phyloP scores from a whole-genome alignment of 2,888 invertebrate genomes.

The Malthinus seriepunctatus region DNA sequence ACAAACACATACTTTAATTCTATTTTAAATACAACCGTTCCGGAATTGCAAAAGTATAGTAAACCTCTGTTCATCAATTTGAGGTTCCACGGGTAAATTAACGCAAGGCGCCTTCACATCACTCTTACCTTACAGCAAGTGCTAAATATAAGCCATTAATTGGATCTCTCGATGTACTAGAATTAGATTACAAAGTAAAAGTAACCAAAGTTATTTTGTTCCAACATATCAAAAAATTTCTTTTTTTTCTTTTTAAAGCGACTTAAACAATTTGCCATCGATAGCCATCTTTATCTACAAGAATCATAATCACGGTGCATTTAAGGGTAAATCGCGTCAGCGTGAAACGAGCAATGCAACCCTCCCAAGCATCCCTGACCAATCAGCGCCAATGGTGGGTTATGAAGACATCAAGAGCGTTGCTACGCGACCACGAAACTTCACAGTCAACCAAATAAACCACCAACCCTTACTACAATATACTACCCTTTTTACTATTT shows the following conservation, averaged over 20 bases:
- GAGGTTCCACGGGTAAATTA: slow-evolving; percentile 28
- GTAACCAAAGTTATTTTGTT: background rate
- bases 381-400: slow-evolving; percentile 52
- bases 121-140: slow-evolving; percentile 22
- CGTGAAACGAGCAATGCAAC: slow-evolving; percentile 49
- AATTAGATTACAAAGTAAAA: slow-evolving; percentile 9
- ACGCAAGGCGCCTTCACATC: slow-evolving; percentile 33
- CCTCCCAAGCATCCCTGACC: slow-evolving; percentile 49
- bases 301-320: slow-evolving; percentile 25
- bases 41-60: slow-evolving; percentile 22
- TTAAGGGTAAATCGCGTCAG: slow-evolving; percentile 47
- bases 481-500: slow-evolving; percentile 23
- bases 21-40: slow-evolving; percentile 21
- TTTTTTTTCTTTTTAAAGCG: too few species aligned
- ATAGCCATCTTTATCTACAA: slow-evolving; percentile 13
- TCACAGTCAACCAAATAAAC: slow-evolving; percentile 41
- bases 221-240: background rate
- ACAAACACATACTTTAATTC: slow-evolving; percentile 51
- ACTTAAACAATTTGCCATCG: background rate
- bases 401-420: slow-evolving; percentile 50
- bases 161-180: slow-evolving; percentile 13
- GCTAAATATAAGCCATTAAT: slow-evolving; percentile 29
- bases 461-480: slow-evolving; percentile 34
- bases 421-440: slow-evolving; percentile 54
- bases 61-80: slow-evolving; percentile 15